Conservation (phyloP, 1,140 invertebrate species). For the Drosophila setifemur region DNA sequence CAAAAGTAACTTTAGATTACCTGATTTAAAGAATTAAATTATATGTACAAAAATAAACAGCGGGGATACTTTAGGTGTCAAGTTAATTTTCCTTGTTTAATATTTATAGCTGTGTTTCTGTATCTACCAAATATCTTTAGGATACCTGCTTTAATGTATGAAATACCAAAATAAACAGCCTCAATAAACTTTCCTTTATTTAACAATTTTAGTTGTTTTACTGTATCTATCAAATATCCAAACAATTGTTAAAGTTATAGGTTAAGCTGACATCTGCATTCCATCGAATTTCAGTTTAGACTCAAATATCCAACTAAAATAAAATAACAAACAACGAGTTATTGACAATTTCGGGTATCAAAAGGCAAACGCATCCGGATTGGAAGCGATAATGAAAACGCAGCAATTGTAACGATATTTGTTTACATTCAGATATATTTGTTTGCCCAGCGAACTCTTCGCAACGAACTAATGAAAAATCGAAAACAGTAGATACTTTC, state of each 20-base stretch:
- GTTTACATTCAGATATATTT: slow-evolving; percentile 36
- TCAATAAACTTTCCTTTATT: no score
- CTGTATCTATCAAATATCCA: no score
- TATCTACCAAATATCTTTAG: no score
- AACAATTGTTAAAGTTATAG: no score
- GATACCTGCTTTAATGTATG: no score
- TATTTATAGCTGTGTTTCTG: no score
- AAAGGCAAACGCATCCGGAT: slow-evolving; percentile 27
- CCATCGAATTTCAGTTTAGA: not conserved
- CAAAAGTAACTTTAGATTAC: no score
- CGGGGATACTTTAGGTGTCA: no score
- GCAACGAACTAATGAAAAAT: not conserved
- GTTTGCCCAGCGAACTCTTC: slow-evolving; percentile 2
- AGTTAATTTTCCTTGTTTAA: no score
- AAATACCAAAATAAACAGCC: no score
- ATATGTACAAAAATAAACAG: not conserved
- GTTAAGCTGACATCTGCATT: not conserved
- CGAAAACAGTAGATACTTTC: no score
- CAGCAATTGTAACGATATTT: slow-evolving; percentile 15
- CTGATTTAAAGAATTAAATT: not conserved
- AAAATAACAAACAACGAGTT: not conserved
- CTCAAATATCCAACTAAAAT: not conserved
- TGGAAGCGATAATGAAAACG: slow-evolving; percentile 45
- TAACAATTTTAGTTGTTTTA: no score
- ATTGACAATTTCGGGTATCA: not conserved